Conservation (phyloP, 2,797 vertebrate species). For the Octomys mimax region DNA sequence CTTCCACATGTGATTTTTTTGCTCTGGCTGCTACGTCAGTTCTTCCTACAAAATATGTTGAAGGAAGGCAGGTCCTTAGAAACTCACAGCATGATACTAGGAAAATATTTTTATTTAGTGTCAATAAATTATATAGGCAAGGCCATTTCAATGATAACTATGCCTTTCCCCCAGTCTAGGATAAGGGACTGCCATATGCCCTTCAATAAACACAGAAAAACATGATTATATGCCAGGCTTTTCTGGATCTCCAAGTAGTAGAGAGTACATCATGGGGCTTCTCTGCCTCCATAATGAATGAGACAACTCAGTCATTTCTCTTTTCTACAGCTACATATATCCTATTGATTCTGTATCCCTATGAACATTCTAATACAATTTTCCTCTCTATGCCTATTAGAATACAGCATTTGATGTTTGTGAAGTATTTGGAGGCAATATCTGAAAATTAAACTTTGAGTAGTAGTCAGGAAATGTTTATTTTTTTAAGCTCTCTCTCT, state of each 20-base stretch:
- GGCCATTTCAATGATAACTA: not conserved
- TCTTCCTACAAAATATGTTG: not conserved
- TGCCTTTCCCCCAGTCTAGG: not conserved
- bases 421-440: slow-evolving; percentile 14
- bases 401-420: not conserved
- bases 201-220: slow-evolving; percentile 12
- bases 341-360: not conserved
- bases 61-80: not conserved
- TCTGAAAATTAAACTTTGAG: slow-evolving; percentile 63
- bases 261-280: not conserved
- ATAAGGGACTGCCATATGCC: not conserved
- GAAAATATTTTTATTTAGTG: not conserved
- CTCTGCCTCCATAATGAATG: not conserved
- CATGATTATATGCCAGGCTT: not conserved
- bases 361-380: not conserved
- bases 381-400: not conserved
- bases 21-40: not conserved
- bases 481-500: no score
- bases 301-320: not conserved
- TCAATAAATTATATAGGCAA: not conserved
- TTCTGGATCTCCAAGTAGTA: not conserved
- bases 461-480: slow-evolving; percentile 45
- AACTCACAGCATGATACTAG: not conserved
- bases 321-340: not conserved
- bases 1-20: not conserved